Percentiles rank a stretch among this genome's conserved stretches.
Conservation (phyloP, 37 sponge, comb jelly and placozoan genomes). For the Geodia barretti region DNA sequence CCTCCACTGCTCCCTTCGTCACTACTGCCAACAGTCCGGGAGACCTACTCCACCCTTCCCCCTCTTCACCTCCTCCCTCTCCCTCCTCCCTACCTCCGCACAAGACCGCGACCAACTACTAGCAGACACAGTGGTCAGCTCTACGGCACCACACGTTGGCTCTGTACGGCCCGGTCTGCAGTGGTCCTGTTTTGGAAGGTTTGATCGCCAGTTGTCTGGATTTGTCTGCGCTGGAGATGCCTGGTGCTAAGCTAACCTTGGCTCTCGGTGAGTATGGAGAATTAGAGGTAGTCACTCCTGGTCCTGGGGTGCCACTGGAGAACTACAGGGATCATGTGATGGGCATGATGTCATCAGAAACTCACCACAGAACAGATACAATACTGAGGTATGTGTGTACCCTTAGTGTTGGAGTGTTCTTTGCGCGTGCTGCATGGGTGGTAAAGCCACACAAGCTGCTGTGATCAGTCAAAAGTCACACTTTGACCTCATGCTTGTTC, state of each 20-base stretch:
- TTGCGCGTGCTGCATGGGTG: too few relatives aligned
- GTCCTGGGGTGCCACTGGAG: neutral
- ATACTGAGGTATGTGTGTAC: too few relatives aligned
- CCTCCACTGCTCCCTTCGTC: neutral
- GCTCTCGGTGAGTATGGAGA: neutral
- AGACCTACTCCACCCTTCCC: neutral
- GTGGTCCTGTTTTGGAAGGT: neutral
- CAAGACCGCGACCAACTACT: neutral
- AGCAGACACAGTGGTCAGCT: neutral
- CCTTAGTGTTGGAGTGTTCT: too few relatives aligned
- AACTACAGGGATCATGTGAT: neutral
- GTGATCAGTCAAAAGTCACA: too few relatives aligned
- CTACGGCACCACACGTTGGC: neutral
- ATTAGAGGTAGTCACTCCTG: neutral
- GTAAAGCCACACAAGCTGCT: too few relatives aligned
- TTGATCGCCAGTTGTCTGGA: neutral
- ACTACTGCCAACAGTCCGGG: neutral
- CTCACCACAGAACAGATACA: neutral
- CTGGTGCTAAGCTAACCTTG: neutral
- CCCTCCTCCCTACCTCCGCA: neutral
- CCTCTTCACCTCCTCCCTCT: neutral
- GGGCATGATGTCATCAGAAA: neutral
- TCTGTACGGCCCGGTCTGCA: neutral
- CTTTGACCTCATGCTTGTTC: too few relatives aligned
- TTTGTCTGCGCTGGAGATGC: neutral